Percentiles rank a stretch among this genome's conserved stretches.
Evolutionary conservation across 2,888 invertebrate species (phyloP).

Genomic region (Calliopum simillimum): DNA sequence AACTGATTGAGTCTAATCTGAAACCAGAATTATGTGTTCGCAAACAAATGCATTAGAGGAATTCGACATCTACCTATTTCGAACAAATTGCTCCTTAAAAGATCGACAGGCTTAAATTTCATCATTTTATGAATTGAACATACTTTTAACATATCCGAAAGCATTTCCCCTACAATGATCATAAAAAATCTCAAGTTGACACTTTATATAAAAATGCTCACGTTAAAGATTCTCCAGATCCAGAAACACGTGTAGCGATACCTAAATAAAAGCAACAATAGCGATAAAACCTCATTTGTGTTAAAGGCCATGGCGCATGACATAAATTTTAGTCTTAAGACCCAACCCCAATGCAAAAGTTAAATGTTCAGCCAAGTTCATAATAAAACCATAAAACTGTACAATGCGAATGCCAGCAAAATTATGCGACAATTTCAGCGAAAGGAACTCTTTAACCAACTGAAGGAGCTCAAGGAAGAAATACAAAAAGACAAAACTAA

Average conservation of each 20-base stretch:
- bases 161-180: too few species aligned
- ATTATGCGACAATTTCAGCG: constrained; percentile 27
- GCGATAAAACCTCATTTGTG: constrained; percentile 38
- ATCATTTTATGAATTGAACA: too few species aligned
- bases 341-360: constrained; percentile 18
- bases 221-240: not conserved
- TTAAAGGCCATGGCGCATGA: constrained; percentile 40
- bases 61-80: too few species aligned
- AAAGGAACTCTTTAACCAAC: not conserved
- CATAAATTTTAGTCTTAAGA: constrained; percentile 42
- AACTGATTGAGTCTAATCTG: too few species aligned
- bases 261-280: constrained; percentile 4
- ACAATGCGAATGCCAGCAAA: constrained; percentile 15
- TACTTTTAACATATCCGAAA: too few species aligned
- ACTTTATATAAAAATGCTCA: not conserved
- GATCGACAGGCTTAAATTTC: too few species aligned
- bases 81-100: too few species aligned
- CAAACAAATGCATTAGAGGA: too few species aligned
- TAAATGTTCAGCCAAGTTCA: constrained; percentile 24
- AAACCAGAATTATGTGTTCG: too few species aligned
- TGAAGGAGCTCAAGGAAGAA: constrained; percentile 10
- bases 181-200: not conserved
- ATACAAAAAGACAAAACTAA: constrained; percentile 5
- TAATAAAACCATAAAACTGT: constrained; percentile 52
- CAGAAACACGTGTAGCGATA: not conserved